Evolutionary conservation across 2,113 vertebrate genomes (phyloP), one percentile per base, ranked within the genome.

Genomic region (Syrrhaptes paradoxus): DNA sequence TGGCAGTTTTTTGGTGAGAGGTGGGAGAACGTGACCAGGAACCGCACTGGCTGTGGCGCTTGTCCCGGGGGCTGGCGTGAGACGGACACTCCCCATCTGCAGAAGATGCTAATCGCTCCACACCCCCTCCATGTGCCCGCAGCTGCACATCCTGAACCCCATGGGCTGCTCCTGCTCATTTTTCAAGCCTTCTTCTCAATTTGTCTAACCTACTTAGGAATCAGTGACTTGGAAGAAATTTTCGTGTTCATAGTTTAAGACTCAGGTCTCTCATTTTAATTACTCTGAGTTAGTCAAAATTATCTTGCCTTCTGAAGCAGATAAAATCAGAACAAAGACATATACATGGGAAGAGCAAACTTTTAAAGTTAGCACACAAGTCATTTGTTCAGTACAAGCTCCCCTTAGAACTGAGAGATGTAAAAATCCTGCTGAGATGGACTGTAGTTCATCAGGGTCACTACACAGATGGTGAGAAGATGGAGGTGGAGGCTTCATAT

Each of bases 31-130:
- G 1, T 17, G 54, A 43, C 6, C 29, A 24, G 72, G 38, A 68
- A 0, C 61, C 32, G 52, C 18, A 7, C 36, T 52, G 91, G 58
- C 48, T 16, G 26, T 7, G 38, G 22, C 0, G 2, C 63, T 58
- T 49, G 81, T 13, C 34, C 25, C 46, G 6, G 41, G 29, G 65
- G 49, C 74, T 46, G 49, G 19, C 5, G 25, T 13, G n/a, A 4
- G 6, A 1, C 3, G 9, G 62, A 14, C 31, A 0, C 28, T 75
- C 19, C 57, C 21, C 11, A 2, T 3, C 31, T 9, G 36, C 4
- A 32, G 57, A 32, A 49, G 1, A 48, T 10, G 14, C 24, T 31
- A 21, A 1, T 7, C 1, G 0, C 72, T 55, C 65, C 43, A 77
- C 46, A 3, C 10, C 19, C 20, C 34, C 17, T n/a, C 49, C 3